Conservation (phyloP, 2,888 invertebrate species). For the Andrena bicolor region DNA sequence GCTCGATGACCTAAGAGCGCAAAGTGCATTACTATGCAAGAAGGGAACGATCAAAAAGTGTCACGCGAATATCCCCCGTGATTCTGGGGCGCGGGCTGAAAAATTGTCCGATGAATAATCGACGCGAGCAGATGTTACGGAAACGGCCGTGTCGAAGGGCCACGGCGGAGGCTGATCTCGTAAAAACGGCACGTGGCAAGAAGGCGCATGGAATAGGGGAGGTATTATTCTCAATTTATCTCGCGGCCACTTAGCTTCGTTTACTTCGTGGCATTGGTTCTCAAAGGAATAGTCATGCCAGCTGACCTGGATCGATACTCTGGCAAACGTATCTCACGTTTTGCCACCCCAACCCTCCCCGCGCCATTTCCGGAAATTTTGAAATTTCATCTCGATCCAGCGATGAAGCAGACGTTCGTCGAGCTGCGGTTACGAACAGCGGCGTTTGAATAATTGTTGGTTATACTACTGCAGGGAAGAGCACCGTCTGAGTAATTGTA, state of each 20-base stretch:
- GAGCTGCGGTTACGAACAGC: too few species aligned
- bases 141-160: conserved; percentile 26
- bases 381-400: conserved; percentile 12
- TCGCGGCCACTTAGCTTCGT: conserved; percentile 63
- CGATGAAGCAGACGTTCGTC: not conserved
- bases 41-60: conserved; percentile 16
- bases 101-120: conserved; percentile 71
- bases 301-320: conserved; percentile 64
- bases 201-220: conserved; percentile 34
- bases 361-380: conserved; percentile 29
- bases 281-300: conserved; percentile 69
- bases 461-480: too few species aligned
- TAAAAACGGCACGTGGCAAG: conserved; percentile 65
- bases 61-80: conserved; percentile 15
- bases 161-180: conserved; percentile 48
- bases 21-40: conserved; percentile 35
- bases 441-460: too few species aligned
- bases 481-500: too few species aligned
- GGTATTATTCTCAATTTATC: conserved; percentile 75
- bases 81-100: conserved; percentile 16
- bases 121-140: conserved; percentile 68
- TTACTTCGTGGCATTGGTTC: conserved; percentile 59
- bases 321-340: conserved; percentile 41
- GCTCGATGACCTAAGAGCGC: not conserved
- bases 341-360: conserved; percentile 8